Evolutionary conservation across 2,797 vertebrate species (phyloP).

Genomic region (Pogoniulus pusillus): DNA sequence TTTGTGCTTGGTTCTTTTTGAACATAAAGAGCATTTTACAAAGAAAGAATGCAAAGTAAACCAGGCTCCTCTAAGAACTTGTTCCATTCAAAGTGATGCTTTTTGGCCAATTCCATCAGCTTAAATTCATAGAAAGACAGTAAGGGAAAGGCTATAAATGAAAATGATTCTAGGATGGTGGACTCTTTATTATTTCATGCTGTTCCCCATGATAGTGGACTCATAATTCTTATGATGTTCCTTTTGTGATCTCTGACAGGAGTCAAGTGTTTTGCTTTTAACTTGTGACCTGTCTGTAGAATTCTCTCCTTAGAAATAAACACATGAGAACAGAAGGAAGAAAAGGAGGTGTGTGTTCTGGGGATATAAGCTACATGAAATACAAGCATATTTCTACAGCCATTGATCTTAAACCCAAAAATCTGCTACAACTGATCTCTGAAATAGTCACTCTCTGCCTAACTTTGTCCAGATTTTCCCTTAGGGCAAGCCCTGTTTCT

Average conservation of each 20-base stretch:
- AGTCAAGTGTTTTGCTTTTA: neutral
- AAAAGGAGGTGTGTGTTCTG: neutral
- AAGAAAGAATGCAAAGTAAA: neutral
- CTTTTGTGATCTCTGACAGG: neutral
- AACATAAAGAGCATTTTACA: neutral
- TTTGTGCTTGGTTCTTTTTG: neutral
- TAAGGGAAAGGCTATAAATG: neutral
- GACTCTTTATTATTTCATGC: neutral
- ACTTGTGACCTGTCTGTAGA: neutral
- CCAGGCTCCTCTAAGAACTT: neutral
- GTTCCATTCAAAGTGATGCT: neutral
- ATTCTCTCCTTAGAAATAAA: neutral
- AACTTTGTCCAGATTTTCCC: neutral
- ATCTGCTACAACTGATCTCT: neutral
- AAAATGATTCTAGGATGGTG: neutral
- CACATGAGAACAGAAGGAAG: neutral
- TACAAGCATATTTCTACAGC: neutral
- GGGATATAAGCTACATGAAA: neutral
- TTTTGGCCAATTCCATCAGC: neutral
- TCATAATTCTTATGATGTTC: neutral
- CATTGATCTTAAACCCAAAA: neutral
- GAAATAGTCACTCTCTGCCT: neutral
- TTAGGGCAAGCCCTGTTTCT: neutral
- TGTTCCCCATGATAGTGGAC: neutral
- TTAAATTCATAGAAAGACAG: neutral